These are phyloP conservation scores for Micromys minutus DNA, from an alignment of 2,113 vertebrate species.

Conservation along the genomic window DNA sequence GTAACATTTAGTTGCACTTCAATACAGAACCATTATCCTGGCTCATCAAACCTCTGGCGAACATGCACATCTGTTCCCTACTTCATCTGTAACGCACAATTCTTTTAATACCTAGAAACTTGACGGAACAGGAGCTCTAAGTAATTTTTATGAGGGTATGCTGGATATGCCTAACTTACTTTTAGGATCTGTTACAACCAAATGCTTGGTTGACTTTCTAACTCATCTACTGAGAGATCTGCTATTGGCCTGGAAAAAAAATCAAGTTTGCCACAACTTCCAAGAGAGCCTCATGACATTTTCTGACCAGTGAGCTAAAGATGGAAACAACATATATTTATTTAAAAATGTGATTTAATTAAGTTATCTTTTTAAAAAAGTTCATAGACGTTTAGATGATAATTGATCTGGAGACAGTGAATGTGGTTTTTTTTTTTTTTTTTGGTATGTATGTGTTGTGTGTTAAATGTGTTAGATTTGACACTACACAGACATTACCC, in stretches of 20 bases:
- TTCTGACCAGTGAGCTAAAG: constrained; percentile 1
- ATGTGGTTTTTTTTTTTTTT: neutral
- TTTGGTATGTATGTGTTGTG: neutral
- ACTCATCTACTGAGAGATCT: constrained; percentile 57
- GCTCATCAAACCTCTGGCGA: constrained; percentile 46
- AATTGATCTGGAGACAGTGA: neutral
- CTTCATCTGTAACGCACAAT: constrained; percentile 8
- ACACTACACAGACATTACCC: neutral
- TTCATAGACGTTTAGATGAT: neutral
- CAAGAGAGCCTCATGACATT: neutral
- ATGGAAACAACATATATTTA: constrained; percentile 1
- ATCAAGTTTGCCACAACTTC: constrained; percentile 29
- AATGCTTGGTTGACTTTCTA: constrained; percentile 24
- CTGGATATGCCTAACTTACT: constrained; percentile 61
- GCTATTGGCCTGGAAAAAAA: neutral
- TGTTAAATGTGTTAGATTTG: constrained; percentile 1
- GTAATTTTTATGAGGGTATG: constrained; percentile 56
- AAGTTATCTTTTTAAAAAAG: neutral
- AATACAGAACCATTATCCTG: neutral
- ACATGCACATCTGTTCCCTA: constrained; percentile 45
- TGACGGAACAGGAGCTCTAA: constrained; percentile 42
- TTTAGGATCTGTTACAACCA: constrained; percentile 63
- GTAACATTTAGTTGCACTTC: constrained; percentile 42
- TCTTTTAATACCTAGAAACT: constrained; percentile 63
- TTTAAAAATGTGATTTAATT: constrained; percentile 32